Percentiles rank a stretch among this genome's conserved stretches.
Conservation (phyloP, 2,888 invertebrate genomes). For the Calameuta filiformis region DNA sequence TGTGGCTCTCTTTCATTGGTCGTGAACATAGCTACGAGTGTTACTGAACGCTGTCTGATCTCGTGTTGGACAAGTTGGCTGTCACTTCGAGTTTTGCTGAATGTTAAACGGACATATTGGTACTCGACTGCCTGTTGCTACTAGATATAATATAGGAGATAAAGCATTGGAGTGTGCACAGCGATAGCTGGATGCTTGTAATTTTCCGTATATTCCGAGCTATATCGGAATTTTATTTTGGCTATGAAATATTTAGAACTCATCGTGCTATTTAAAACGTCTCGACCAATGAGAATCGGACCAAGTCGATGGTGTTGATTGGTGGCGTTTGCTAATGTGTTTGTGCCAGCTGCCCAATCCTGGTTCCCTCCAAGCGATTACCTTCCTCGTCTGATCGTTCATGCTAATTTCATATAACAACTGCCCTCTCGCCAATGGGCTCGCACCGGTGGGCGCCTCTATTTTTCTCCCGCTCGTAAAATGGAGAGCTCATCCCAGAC, state of each 20-base stretch:
- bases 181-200: too few relatives aligned
- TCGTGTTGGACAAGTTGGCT: conserved; percentile 31
- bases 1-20: conserved; percentile 5
- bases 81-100: conserved; percentile 49
- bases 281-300: conserved; percentile 53
- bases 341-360: conserved; percentile 53
- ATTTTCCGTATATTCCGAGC: too few relatives aligned
- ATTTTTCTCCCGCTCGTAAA: conserved; percentile 39
- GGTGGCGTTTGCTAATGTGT: conserved; percentile 40
- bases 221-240: too few relatives aligned
- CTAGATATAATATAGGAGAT: background rate
- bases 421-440: conserved; percentile 63
- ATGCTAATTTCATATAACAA: conserved; percentile 66
- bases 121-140: background rate
- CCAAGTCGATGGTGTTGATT: conserved; percentile 42
- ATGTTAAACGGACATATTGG: conserved; percentile 39
- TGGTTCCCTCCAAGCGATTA: conserved; percentile 58
- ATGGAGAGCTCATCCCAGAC: conserved; percentile 39
- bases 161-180: too few relatives aligned
- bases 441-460: conserved; percentile 27
- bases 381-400: conserved; percentile 57
- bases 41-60: background rate
- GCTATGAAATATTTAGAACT: too few relatives aligned
- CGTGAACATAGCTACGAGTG: too few relatives aligned
- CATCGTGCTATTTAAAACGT: too few relatives aligned